Conservation (phyloP, 2,113 vertebrate species). For the Cynopterus brachyotis region DNA sequence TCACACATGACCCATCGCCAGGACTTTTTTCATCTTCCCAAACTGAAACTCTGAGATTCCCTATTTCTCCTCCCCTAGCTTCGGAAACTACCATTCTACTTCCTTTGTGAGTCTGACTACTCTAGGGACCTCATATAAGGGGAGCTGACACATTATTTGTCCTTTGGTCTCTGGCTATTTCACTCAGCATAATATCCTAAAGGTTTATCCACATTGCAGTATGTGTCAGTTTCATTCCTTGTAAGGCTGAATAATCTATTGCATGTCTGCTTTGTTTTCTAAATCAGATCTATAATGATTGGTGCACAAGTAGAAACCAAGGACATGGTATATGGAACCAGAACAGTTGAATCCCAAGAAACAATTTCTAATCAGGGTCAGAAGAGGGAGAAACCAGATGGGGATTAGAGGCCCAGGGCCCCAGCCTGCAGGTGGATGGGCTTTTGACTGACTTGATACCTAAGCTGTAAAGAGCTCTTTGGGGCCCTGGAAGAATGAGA, state of each 20-base stretch:
- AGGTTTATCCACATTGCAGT: rapidly evolving
- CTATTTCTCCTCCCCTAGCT: rapidly evolving
- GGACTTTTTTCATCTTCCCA: background rate
- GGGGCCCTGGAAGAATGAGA: background rate
- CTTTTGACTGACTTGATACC: background rate
- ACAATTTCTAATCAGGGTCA: no score
- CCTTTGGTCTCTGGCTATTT: background rate
- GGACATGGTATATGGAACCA: rapidly evolving
- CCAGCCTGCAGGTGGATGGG: background rate
- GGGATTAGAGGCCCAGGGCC: background rate
- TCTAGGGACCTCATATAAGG: rapidly evolving
- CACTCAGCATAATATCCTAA: rapidly evolving
- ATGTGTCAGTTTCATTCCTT: background rate
- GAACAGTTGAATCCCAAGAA: background rate
- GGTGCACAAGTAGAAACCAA: background rate
- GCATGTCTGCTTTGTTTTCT: background rate
- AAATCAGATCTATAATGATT: background rate
- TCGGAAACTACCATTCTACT: background rate
- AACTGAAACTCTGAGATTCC: background rate
- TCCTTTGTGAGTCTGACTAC: background rate
- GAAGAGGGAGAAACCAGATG: rapidly evolving
- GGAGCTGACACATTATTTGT: rapidly evolving
- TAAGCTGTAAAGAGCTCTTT: background rate
- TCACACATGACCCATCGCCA: background rate
- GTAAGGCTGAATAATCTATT: background rate